Percentiles rank a stretch among this genome's conserved stretches.
Evolutionary conservation across 2,888 invertebrate genomes (phyloP).

Genomic region (Drosophila anomalata): DNA sequence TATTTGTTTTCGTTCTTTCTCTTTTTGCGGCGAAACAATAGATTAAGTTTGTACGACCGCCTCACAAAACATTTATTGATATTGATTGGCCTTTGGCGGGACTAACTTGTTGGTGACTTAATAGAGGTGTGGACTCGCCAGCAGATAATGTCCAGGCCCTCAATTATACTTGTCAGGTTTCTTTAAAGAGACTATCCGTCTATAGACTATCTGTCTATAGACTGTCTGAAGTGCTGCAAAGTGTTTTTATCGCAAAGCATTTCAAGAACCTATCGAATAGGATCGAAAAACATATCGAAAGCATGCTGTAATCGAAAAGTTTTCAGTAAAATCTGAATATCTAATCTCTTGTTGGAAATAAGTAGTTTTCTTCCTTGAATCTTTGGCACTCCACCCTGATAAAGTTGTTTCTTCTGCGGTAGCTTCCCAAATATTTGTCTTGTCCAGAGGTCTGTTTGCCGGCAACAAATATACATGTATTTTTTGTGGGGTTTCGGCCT

Average conservation of each 20-base stretch:
- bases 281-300: too few species aligned
- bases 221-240: too few species aligned
- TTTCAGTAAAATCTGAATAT: too few species aligned
- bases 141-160: conserved; percentile 1
- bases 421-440: conserved; percentile 22
- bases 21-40: conserved; percentile 20
- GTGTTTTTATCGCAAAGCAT: too few species aligned
- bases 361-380: too few species aligned
- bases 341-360: too few species aligned
- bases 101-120: conserved; percentile 35
- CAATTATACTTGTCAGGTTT: conserved; percentile 1
- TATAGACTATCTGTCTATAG: too few species aligned
- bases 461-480: conserved; percentile 7
- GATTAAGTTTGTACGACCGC: conserved; percentile 19
- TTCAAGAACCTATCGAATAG: too few species aligned
- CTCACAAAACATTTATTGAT: conserved; percentile 10
- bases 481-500: conserved; percentile 9
- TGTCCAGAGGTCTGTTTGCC: conserved; percentile 5
- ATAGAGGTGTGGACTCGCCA: conserved; percentile 12
- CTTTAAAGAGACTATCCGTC: too few species aligned
- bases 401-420: background rate
- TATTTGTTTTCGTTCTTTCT: conserved; percentile 12
- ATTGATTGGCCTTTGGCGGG: conserved; percentile 23
- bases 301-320: too few species aligned
- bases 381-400: background rate